Percentiles rank a stretch among this genome's conserved stretches.
phyloP scores from a whole-genome alignment of 2,797 vertebrate genomes.

The Malacoraja senta region DNA sequence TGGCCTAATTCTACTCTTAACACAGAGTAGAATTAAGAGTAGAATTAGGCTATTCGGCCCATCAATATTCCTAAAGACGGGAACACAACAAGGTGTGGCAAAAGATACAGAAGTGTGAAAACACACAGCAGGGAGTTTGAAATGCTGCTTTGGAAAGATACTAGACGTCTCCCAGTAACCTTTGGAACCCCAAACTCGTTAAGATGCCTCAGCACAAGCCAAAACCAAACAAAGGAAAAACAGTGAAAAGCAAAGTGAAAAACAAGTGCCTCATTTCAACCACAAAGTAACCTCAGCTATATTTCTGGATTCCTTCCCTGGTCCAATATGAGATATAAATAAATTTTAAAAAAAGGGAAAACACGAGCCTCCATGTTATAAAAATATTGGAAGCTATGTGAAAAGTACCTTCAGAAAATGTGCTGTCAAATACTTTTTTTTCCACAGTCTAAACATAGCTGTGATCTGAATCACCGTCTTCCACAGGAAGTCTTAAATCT shows the following conservation, averaged over 20 bases:
- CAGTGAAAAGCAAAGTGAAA: neutral
- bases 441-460: neutral
- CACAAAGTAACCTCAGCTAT: neutral
- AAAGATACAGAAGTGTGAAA: too few relatives aligned
- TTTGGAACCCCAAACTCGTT: neutral
- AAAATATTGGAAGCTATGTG: neutral
- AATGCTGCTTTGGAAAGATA: neutral
- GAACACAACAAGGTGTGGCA: too few relatives aligned
- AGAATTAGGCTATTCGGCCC: too few relatives aligned
- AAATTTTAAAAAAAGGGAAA: neutral
- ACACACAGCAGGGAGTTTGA: neutral
- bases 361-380: neutral
- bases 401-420: neutral
- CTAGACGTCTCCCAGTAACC: neutral
- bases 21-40: too few relatives aligned
- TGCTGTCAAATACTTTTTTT: neutral
- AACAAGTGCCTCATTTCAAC: neutral
- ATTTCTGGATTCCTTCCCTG: neutral
- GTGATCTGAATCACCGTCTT: conserved; percentile 16
- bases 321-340: neutral
- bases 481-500: conserved; percentile 34
- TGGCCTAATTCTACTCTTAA: too few relatives aligned
- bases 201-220: neutral
- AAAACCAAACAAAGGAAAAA: neutral
- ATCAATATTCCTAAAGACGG: too few relatives aligned